Conservation (phyloP, 2,113 vertebrate genomes). For the Aptenodytes patagonicus region DNA sequence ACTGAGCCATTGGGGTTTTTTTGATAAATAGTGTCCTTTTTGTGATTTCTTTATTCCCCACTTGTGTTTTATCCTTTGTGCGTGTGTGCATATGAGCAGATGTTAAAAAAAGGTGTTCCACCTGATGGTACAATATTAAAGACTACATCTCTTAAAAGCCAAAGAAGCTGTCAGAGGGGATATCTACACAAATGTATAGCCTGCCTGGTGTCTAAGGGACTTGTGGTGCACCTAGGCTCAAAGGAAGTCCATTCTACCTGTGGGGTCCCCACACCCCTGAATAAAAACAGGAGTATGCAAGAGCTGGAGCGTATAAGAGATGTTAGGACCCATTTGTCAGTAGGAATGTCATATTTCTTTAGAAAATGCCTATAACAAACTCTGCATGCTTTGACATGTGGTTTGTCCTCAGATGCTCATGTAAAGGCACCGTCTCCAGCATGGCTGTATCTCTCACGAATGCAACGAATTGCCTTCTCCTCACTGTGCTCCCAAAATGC, state of each 20-base stretch:
- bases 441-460: fast-evolving
- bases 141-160: not conserved
- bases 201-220: not conserved
- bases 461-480: not conserved
- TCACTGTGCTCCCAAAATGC: not conserved
- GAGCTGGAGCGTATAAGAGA: not conserved
- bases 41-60: not conserved
- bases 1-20: constrained; percentile 33
- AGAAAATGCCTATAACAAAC: not conserved
- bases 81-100: constrained; percentile 8
- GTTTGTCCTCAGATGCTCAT: not conserved
- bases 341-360: not conserved
- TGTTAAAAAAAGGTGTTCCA: not conserved
- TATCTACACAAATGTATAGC: not conserved
- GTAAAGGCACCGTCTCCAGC: not conserved
- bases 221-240: not conserved
- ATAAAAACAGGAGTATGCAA: not conserved
- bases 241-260: not conserved
- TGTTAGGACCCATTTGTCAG: not conserved
- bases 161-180: not conserved
- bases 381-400: not conserved
- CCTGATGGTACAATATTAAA: not conserved
- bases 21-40: constrained; percentile 51
- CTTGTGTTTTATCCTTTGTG: constrained; percentile 37
- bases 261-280: not conserved